Conservation (phyloP, 2,797 vertebrate genomes). For the Anguilla pacifica region DNA sequence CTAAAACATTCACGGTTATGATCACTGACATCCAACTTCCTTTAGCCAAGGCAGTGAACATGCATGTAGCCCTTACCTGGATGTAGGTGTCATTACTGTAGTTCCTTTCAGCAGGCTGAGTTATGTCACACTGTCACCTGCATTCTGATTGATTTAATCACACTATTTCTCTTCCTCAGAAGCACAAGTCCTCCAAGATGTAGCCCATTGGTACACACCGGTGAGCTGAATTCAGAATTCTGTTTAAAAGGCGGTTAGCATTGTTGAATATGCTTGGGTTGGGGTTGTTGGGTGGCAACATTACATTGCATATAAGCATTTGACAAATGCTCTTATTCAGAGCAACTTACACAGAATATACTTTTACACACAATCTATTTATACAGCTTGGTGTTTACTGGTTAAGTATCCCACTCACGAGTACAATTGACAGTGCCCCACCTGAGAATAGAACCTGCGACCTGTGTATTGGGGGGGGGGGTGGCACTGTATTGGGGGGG, state of each 20-base stretch:
- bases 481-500: too few species aligned
- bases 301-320: too few species aligned
- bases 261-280: background rate
- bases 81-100: background rate
- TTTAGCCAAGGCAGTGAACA: background rate
- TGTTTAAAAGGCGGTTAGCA: background rate
- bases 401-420: too few species aligned
- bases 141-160: background rate
- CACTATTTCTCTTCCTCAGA: conserved; percentile 47
- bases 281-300: background rate
- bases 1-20: background rate
- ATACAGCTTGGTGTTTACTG: too few species aligned
- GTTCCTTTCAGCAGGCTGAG: background rate
- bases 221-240: background rate
- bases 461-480: too few species aligned
- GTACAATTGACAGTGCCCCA: too few species aligned
- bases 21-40: background rate
- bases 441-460: too few species aligned
- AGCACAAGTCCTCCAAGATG: conserved; percentile 55
- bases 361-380: too few species aligned
- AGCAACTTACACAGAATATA: too few species aligned
- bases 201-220: background rate
- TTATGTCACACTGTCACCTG: background rate
- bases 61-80: background rate
- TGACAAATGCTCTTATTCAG: too few species aligned